A percentile compares a stretch with the other conserved stretches of the same genome.
These are phyloP conservation scores for Hucho hucho DNA, from an alignment of 2,113 vertebrate genomes.

Conservation along the genomic window DNA sequence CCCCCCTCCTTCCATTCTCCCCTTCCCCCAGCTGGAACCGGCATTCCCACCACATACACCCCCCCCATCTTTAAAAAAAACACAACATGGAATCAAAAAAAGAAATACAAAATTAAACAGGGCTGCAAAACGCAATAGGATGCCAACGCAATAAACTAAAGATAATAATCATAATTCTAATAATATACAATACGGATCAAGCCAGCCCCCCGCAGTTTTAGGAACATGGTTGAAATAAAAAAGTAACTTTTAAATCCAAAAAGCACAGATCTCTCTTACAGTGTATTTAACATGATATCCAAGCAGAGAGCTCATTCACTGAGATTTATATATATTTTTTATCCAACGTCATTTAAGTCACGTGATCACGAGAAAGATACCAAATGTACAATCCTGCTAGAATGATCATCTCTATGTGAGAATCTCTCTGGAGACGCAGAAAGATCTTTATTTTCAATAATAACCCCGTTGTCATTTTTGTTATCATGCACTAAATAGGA, in stretches of 20 bases:
- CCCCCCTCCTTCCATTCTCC: background rate
- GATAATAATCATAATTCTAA: conserved; percentile 42
- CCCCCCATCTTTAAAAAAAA: conserved; percentile 2
- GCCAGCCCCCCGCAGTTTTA: conserved; percentile 47
- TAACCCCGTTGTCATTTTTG: conserved; percentile 55
- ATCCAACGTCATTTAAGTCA: conserved; percentile 59
- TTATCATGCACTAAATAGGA: conserved; percentile 96
- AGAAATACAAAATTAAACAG: conserved; percentile 35
- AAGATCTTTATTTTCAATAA: conserved; percentile 43
- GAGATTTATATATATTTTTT: conserved; percentile 54
- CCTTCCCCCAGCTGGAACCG: conserved; percentile 18
- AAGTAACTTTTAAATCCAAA: conserved; percentile 28
- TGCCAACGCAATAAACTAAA: conserved; percentile 48
- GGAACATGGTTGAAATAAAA: conserved; percentile 46
- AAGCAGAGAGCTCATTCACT: conserved; percentile 64
- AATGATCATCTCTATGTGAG: conserved; percentile 76
- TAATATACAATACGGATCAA: conserved; percentile 55
- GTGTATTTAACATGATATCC: conserved; percentile 63
- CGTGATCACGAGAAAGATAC: conserved; percentile 73
- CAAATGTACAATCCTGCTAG: conserved; percentile 77
- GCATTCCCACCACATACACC: conserved; percentile 18
- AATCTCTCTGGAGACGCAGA: conserved; percentile 63
- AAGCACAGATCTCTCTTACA: conserved; percentile 55
- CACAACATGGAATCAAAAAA: conserved; percentile 25
- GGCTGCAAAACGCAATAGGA: conserved; percentile 28